Percentiles rank a stretch among this genome's conserved stretches.
These are phyloP conservation scores for Enhydra lutris DNA, from an alignment of 2,113 vertebrate genomes.

Conservation along the genomic window DNA sequence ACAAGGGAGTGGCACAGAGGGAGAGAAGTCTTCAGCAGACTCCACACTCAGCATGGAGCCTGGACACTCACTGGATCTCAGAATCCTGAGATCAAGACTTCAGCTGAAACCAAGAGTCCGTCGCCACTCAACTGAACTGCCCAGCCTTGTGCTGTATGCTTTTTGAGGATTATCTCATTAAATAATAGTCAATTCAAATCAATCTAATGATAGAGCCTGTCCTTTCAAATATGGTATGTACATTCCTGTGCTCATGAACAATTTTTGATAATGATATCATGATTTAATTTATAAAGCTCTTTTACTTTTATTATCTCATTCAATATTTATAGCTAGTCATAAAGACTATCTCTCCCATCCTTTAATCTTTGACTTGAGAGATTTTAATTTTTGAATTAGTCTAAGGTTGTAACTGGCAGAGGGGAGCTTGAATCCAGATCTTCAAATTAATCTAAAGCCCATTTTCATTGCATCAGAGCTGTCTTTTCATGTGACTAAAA, in stretches of 20 bases:
- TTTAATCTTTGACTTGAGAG: not conserved
- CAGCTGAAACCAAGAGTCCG: not conserved
- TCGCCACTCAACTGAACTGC: not conserved
- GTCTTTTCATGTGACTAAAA: not conserved
- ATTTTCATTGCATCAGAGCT: not conserved
- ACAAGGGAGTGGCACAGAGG: not conserved
- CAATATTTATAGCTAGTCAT: not conserved
- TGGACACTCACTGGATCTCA: not conserved
- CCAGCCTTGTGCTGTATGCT: not conserved
- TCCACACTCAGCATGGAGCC: not conserved
- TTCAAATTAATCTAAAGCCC: not conserved
- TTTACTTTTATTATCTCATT: not conserved
- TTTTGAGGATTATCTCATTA: not conserved
- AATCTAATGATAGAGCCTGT: not conserved
- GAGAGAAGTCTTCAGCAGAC: not conserved
- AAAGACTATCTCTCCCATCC: not conserved
- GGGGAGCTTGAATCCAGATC: not conserved
- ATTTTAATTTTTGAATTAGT: slow-evolving; percentile 8
- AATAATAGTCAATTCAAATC: not conserved
- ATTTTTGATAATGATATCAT: not conserved
- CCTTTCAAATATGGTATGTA: not conserved
- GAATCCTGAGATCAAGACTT: not conserved
- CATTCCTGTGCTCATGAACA: not conserved
- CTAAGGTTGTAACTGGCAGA: not conserved
- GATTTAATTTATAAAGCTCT: not conserved